These are phyloP conservation scores for Oreochromis mossambicus DNA, from an alignment of 2,797 vertebrate genomes.

Conservation along the genomic window DNA sequence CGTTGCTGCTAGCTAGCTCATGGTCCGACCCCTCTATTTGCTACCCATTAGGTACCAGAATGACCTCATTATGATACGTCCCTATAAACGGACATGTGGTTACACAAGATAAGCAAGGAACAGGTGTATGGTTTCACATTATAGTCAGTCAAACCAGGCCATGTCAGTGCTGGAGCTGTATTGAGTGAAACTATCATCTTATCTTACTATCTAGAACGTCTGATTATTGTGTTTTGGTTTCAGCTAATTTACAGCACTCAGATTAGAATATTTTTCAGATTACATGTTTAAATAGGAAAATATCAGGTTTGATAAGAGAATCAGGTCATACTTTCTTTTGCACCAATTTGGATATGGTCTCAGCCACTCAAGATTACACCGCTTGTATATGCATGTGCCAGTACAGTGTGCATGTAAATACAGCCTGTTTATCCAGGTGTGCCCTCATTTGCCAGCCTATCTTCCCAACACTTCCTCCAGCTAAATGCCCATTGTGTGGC, in stretches of 20 bases:
- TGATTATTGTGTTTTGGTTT: conserved; percentile 36
- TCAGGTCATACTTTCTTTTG: neutral
- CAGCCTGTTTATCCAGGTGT: conserved; percentile 36
- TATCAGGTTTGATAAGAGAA: conserved; percentile 4
- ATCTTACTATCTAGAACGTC: conserved; percentile 13
- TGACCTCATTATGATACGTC: conserved; percentile 47
- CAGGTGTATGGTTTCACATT: conserved; percentile 59
- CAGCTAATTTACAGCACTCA: conserved; percentile 2
- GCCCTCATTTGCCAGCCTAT: conserved; percentile 22
- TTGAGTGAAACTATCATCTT: conserved; percentile 34
- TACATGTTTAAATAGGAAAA: conserved; percentile 9
- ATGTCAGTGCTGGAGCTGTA: conserved; percentile 23
- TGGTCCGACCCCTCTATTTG: conserved; percentile 9
- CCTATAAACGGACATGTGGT: conserved; percentile 14
- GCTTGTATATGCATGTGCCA: neutral
- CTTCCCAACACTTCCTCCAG: conserved; percentile 1
- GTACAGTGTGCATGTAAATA: neutral
- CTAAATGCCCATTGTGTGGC: conserved; percentile 5
- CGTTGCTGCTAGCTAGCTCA: neutral
- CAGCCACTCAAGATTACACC: neutral
- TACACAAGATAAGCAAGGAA: conserved; percentile 36
- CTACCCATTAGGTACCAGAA: conserved; percentile 32
- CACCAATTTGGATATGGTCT: neutral
- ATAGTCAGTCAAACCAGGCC: conserved; percentile 33
- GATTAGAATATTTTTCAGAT: conserved; percentile 25